Percentiles rank a stretch among this genome's conserved stretches.
phyloP scores from a whole-genome alignment of 2,113 vertebrate genomes.

The rabbit (Oryctolagus cuniculus) region DNA sequence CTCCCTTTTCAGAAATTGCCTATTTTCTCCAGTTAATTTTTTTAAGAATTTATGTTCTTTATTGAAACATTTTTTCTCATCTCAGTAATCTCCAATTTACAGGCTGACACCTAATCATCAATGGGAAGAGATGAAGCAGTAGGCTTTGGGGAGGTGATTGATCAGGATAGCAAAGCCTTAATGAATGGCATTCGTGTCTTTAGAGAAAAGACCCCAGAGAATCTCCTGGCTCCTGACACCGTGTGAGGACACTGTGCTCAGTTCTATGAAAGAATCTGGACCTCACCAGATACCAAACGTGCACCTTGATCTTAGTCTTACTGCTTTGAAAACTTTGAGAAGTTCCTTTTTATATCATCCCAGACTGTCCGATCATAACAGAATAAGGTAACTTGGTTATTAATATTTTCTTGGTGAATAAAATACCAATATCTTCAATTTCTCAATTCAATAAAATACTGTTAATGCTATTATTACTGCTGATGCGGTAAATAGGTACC shows the following conservation, averaged over 20 bases:
- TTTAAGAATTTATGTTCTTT: too few relatives aligned
- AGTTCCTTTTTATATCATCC: not conserved
- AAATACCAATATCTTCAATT: not conserved
- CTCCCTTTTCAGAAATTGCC: too few relatives aligned
- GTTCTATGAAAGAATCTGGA: not conserved
- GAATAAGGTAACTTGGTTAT: not conserved
- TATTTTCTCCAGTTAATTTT: too few relatives aligned
- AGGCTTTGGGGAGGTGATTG: too few relatives aligned
- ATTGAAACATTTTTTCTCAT: too few relatives aligned
- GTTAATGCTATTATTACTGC: not conserved
- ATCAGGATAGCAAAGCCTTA: too few relatives aligned
- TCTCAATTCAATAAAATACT: not conserved
- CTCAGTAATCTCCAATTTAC: too few relatives aligned
- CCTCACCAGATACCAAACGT: not conserved
- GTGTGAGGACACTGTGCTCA: not conserved
- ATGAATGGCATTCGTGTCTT: not conserved
- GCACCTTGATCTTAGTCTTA: not conserved
- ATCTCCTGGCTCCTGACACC: too few relatives aligned
- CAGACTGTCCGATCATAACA: too few relatives aligned
- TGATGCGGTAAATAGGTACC: not conserved
- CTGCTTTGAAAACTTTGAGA: not conserved
- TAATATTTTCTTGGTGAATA: not conserved
- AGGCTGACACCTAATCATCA: too few relatives aligned
- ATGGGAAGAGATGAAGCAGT: too few relatives aligned
- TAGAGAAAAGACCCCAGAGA: not conserved